Evolutionary conservation across 1,140 invertebrate species (phyloP).

Genomic region (Drosophila mauritiana): DNA sequence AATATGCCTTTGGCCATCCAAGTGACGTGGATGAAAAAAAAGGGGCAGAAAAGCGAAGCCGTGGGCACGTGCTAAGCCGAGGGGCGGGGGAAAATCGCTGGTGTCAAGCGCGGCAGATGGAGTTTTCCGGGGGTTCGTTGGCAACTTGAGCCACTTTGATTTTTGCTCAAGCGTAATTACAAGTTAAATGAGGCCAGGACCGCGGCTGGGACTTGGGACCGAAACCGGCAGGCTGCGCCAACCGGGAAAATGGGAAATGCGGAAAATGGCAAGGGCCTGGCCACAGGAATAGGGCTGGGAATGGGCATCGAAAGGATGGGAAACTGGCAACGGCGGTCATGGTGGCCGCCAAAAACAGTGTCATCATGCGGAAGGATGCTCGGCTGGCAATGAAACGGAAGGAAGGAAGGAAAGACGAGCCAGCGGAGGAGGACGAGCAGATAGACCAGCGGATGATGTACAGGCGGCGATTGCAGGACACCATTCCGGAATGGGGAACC

Average conservation of each 20-base stretch:
- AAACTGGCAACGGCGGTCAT: conserved; percentile 19
- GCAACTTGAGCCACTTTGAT: conserved; percentile 83
- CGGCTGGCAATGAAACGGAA: conserved; percentile 82
- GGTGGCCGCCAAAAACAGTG: conserved; percentile 78
- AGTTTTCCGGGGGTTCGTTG: conserved; percentile 29
- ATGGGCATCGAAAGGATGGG: background rate
- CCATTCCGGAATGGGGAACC: conserved; percentile 10
- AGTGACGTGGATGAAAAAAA: conserved; percentile 22
- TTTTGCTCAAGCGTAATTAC: conserved; percentile 83
- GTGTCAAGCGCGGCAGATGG: conserved; percentile 18
- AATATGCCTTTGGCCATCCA: conserved; percentile 18
- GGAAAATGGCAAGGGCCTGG: conserved; percentile 22
- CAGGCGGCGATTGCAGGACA: conserved; percentile 74
- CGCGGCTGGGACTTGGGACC: conserved; percentile 46
- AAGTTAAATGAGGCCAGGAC: conserved; percentile 82
- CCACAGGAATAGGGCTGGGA: conserved; percentile 18
- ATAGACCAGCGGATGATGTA: conserved; percentile 69
- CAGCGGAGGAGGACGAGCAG: conserved; percentile 45
- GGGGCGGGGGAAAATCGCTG: conserved; percentile 16
- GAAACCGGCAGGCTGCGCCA: conserved; percentile 7
- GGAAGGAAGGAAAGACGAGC: conserved; percentile 68
- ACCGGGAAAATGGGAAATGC: conserved; percentile 35
- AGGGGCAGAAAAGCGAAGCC: conserved; percentile 13
- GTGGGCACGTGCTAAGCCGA: conserved; percentile 39
- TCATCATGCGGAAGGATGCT: conserved; percentile 81